Percentiles rank a stretch among this genome's conserved stretches.
Evolutionary conservation across 1,140 invertebrate genomes (phyloP).

Genomic region (Delia radicum): DNA sequence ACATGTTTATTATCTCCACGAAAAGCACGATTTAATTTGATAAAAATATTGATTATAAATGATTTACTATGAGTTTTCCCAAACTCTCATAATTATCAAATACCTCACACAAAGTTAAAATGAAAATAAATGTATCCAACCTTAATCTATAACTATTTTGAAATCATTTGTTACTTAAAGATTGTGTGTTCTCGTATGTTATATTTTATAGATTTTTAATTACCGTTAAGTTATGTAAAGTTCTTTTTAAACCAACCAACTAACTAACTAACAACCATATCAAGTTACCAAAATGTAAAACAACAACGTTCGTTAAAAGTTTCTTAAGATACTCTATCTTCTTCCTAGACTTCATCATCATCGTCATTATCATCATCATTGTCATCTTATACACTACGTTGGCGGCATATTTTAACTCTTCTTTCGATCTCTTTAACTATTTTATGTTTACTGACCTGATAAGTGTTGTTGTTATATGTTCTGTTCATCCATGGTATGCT

Average conservation of each 20-base stretch:
- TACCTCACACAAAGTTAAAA: not conserved
- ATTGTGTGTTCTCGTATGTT: not conserved
- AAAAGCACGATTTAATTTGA: no score
- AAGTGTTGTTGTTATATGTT: no score
- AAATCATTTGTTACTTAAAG: not conserved
- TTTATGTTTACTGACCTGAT: constrained; percentile 27
- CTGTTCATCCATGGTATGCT: constrained; percentile 16
- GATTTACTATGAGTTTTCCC: not conserved
- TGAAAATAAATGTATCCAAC: not conserved
- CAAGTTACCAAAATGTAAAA: not conserved
- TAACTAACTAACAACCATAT: not conserved
- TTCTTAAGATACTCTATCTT: not conserved
- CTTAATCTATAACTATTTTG: not conserved
- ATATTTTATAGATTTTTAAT: constrained; percentile 2
- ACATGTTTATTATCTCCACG: no score
- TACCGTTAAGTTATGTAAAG: constrained; percentile 1
- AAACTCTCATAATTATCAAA: not conserved
- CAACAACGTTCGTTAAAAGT: not conserved
- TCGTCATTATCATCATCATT: not conserved
- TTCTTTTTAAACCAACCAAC: not conserved
- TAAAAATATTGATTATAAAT: not conserved
- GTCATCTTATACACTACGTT: not conserved
- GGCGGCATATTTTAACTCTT: not conserved
- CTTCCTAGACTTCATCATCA: not conserved
- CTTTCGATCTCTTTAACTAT: not conserved